phyloP scores from a whole-genome alignment of 2,888 invertebrate genomes.

The Tuberolachnus salignus region DNA sequence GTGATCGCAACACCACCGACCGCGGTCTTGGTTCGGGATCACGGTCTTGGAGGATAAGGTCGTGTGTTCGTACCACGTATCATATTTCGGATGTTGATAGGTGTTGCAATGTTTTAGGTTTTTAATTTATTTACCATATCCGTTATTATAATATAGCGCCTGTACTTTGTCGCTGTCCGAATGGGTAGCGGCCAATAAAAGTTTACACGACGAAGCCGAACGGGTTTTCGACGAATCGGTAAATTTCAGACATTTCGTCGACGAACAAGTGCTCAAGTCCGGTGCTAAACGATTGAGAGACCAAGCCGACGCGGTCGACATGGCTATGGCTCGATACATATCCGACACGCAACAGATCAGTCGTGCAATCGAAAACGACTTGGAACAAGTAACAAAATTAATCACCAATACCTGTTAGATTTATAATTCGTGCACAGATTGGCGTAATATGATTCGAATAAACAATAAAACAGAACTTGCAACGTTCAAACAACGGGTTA shows the following conservation, averaged over 20 bases:
- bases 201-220: not conserved
- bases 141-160: too few relatives aligned
- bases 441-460: too few relatives aligned
- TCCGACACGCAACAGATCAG: slow-evolving; percentile 72
- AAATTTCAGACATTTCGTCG: not conserved
- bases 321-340: slow-evolving; percentile 76
- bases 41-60: too few relatives aligned
- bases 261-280: slow-evolving; percentile 17
- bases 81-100: too few relatives aligned
- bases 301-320: slow-evolving; percentile 83
- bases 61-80: too few relatives aligned
- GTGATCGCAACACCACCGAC: too few relatives aligned
- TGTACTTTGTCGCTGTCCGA: slow-evolving; percentile 18
- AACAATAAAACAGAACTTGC: too few relatives aligned
- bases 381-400: slow-evolving; percentile 66
- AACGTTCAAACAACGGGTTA: not conserved
- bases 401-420: not conserved
- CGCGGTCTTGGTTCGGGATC: too few relatives aligned
- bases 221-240: not conserved
- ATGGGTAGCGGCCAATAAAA: slow-evolving; percentile 34
- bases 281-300: slow-evolving; percentile 19
- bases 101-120: not conserved
- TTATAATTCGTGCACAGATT: too few relatives aligned
- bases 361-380: slow-evolving; percentile 69
- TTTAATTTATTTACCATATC: not conserved